Base-by-base conservation (phyloP, 2,113 vertebrate species). In the Saguinus midas region DNA sequence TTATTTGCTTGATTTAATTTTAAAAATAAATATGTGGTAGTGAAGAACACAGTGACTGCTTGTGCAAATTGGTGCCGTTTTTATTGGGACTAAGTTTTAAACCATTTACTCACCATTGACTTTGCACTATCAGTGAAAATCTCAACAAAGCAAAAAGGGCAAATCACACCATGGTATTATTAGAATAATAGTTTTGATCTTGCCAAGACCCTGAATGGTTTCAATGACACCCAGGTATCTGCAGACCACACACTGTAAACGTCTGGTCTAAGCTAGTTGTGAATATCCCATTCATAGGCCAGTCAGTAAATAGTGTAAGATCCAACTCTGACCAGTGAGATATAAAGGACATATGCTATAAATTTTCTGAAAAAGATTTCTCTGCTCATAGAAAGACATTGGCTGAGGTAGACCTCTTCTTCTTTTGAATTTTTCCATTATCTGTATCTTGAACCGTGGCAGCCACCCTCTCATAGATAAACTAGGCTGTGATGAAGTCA, bases 71-170 rank as follows among this genome's bases (percentile, higher is more conserved):
- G 29, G 32, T 43, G 10, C 6, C 20, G 8, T 0, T 45, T 79
- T 3, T 14, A 35, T 2, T 11, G 27, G 5, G 23, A 5, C 1
- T 68, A 64, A 88, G 25, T 1, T 1, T 3, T 32, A 3, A n/a
- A 3, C 29, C 52, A 3, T 27, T 88, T 72, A 78, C 9, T 12
- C 35, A 45, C 29, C 8, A 29, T 27, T 78, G 17, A 0, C 14
- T 93, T 78, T 78, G 4, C 8, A 40, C 0, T 43, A 3, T 17
- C 16, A n/a, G 9, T 40, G 2, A n/a, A 48, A 50, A 88, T 32
- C 8, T 66, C 37, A 52, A 83, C 27, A 80, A 90, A 57, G 35
- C 7, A 23, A 21, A 35, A 55, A 61, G 45, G 9, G 14, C 1
- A 66, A 73, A 43, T 68, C 4, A 48, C 9, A 64, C 0, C 2